A percentile compares a stretch with the other conserved stretches of the same genome.
These are phyloP conservation scores for Melipona beecheii DNA, from an alignment of 2,888 invertebrate genomes.

Conservation along the genomic window DNA sequence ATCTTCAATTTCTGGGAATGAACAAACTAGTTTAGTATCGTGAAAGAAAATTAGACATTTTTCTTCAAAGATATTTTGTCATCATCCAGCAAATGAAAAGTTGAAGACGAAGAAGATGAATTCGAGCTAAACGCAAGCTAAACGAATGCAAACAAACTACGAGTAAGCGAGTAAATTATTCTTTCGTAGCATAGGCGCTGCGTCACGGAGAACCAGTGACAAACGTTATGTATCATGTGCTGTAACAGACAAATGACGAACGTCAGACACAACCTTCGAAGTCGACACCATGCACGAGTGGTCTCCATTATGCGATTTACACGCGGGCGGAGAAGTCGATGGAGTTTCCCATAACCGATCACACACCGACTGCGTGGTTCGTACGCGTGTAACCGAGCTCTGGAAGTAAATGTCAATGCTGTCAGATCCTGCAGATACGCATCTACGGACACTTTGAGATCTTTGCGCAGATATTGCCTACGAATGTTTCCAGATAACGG, in stretches of 20 bases:
- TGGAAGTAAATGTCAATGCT: conserved; percentile 13
- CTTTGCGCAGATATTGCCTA: conserved; percentile 1
- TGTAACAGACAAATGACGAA: background rate
- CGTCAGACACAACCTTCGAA: background rate
- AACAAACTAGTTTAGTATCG: too few species aligned
- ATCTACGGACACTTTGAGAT: background rate
- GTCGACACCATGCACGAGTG: background rate
- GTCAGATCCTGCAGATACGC: background rate
- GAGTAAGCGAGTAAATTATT: background rate
- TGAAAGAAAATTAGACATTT: too few species aligned
- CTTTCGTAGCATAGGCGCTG: background rate
- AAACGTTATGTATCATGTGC: background rate
- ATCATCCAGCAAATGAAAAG: too few species aligned
- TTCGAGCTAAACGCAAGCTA: background rate
- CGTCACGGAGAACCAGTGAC: background rate
- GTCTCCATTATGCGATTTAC: conserved; percentile 3
- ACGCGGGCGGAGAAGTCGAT: background rate
- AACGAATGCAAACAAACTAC: background rate
- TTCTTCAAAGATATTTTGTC: too few species aligned
- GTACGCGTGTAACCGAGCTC: background rate
- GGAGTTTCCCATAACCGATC: conserved; percentile 1
- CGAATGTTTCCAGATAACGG: background rate
- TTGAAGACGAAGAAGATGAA: too few species aligned
- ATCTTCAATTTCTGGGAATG: too few species aligned
- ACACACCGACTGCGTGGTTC: background rate